Evolutionary conservation across 2,113 vertebrate species (phyloP), one percentile per base, ranked within the genome.

Genomic region (Cinclus mexicanus): DNA sequence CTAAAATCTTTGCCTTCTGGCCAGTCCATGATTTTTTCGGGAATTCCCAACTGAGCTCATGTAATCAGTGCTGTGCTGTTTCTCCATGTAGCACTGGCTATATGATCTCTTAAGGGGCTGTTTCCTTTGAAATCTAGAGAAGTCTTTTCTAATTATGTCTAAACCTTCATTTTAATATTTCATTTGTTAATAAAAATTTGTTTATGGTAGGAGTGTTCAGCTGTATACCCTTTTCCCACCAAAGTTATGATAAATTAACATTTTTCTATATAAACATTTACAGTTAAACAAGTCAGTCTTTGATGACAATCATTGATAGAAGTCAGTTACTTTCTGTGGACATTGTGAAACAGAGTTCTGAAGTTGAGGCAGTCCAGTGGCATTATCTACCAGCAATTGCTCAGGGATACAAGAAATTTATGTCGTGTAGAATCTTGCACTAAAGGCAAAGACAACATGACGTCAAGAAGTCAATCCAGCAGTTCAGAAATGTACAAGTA

Each of bases 321-420:
- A 95, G n/a, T 74, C 80, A 83, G 22, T 96, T 98, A 91, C 96
- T 97, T 98, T 98, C 96, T 96, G 33, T 97, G 95, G 93, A 97
- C 97, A 95, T 95, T 83, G 41, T 39, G 19, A 95, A 84, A 87
- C 74, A 24, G 41, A 70, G 76, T 95, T 77, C 20, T 93, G 89
- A 94, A 71, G 70, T 49, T 95, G 83, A 93, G 83, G 87, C 76
- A 69, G 41, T 83, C 77, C 46, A 44, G 67, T 94, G 90, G 52
- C 57, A 76, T 71, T 53, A 87, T 19, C 35, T 78, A 79, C 59
- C 37, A 69, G 33, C 53, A 83, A 7, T 47, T 76, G 47, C 86
- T 92, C 76, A 87, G 94, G 72, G 52, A 87, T 90, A n/a, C 50
- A 31, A 70, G 89, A 77, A 74, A 37, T 44, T 57, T 87, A 39